phyloP scores from a whole-genome alignment of 2,113 vertebrate genomes.

The Mirza zaza region DNA sequence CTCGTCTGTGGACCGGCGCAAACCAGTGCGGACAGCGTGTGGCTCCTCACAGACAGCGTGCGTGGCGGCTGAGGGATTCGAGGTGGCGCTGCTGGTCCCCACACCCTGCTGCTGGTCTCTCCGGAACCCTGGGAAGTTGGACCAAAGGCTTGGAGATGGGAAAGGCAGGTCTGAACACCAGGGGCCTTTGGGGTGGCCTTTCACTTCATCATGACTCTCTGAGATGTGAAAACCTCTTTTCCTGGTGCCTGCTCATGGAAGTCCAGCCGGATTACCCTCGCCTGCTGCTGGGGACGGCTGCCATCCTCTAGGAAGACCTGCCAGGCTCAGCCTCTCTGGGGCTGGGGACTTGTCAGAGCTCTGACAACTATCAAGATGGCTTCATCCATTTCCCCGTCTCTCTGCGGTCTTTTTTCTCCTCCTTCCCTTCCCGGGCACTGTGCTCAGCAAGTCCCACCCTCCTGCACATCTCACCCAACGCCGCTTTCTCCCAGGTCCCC shows the following conservation, averaged over 20 bases:
- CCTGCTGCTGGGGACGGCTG: background rate
- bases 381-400: background rate
- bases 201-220: background rate
- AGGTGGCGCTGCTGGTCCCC: too few species aligned
- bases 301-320: background rate
- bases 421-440: background rate
- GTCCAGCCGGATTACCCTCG: background rate
- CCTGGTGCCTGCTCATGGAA: background rate
- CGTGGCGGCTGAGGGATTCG: background rate
- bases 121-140: background rate
- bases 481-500: background rate
- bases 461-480: background rate
- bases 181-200: background rate
- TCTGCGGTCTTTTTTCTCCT: background rate
- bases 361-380: background rate
- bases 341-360: background rate
- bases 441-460: background rate
- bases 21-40: rapidly evolving
- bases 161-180: background rate
- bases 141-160: background rate
- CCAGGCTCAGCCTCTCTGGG: background rate
- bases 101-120: background rate
- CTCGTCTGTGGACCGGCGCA: too few species aligned
- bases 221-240: background rate
- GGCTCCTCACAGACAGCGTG: rapidly evolving